phyloP scores from a whole-genome alignment of 2,113 vertebrate species.

The Dicerorhinus sumatrensis region DNA sequence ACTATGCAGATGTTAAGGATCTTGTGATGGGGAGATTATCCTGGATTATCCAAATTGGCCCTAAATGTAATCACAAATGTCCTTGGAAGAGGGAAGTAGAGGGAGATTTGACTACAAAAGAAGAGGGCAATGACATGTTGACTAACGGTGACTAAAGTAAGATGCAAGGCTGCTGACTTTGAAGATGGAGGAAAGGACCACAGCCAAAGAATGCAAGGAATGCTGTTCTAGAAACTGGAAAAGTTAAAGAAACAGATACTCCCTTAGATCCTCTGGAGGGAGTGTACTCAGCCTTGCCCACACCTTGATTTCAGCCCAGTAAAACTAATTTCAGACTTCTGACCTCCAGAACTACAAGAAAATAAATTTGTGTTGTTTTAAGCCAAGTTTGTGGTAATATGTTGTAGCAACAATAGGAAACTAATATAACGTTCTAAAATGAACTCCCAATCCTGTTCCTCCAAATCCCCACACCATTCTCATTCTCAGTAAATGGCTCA shows the following conservation, averaged over 20 bases:
- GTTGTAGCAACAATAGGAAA: not conserved
- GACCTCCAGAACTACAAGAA: not conserved
- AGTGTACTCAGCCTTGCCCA: rapidly evolving
- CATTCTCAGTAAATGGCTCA: not conserved
- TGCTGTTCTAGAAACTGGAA: not conserved
- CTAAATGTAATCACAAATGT: not conserved
- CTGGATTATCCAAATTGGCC: not conserved
- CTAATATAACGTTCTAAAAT: not conserved
- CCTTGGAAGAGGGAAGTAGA: not conserved
- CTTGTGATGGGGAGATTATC: not conserved
- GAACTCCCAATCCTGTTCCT: not conserved
- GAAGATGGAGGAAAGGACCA: not conserved
- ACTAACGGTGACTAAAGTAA: not conserved
- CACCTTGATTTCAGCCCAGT: not conserved
- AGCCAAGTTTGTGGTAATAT: not conserved
- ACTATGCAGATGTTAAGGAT: not conserved
- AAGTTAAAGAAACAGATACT: not conserved
- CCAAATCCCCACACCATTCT: not conserved
- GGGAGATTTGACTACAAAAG: not conserved
- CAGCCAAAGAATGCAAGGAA: not conserved
- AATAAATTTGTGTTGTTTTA: not conserved
- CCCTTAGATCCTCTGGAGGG: not conserved
- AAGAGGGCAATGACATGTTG: not conserved
- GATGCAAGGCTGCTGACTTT: not conserved
- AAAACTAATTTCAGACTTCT: not conserved